A percentile compares a stretch with the other conserved stretches of the same genome.
phyloP scores from a whole-genome alignment of 1,140 invertebrate genomes.

The Ostrea denselamellosa region DNA sequence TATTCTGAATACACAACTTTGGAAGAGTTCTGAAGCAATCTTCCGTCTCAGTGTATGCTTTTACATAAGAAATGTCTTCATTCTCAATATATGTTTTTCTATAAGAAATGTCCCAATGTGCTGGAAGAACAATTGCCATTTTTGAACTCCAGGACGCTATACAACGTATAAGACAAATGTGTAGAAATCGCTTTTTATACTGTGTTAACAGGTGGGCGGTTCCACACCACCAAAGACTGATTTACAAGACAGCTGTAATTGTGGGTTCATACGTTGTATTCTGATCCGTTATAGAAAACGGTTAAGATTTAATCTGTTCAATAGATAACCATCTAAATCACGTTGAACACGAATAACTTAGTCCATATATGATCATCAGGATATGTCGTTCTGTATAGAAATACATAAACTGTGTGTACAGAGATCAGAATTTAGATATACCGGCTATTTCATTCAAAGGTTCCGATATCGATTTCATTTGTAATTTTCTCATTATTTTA shows the following conservation, averaged over 20 bases:
- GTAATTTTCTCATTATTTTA: no score
- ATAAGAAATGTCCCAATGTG: neutral
- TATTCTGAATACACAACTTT: neutral
- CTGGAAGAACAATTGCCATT: constrained; percentile 15
- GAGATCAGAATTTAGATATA: no score
- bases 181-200: constrained; percentile 12
- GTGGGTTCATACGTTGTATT: neutral
- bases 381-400: neutral
- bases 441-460: no score
- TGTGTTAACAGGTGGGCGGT: neutral
- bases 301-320: neutral
- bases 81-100: neutral
- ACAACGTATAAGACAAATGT: neutral
- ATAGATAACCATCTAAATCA: neutral
- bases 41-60: neutral
- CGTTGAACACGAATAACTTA: neutral
- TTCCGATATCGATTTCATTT: no score
- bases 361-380: neutral
- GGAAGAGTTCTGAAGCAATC: neutral
- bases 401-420: neutral
- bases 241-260: neutral
- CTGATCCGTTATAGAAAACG: neutral
- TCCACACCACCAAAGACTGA: neutral
- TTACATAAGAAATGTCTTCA: neutral
- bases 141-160: neutral